Conservation (phyloP, 2,113 vertebrate genomes). For the Datnioides undecimradiatus region DNA sequence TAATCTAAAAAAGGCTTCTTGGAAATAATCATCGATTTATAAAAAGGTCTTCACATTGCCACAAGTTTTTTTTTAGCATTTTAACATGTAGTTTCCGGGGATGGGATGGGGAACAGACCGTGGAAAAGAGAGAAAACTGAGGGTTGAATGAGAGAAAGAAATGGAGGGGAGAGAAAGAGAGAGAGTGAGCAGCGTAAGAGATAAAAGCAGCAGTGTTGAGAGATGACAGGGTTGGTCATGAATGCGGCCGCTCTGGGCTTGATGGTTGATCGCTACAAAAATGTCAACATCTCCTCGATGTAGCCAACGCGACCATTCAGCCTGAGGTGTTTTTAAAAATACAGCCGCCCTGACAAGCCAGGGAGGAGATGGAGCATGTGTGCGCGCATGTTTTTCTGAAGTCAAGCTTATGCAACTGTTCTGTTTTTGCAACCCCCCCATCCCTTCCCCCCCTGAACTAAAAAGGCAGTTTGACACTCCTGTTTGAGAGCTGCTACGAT, state of each 20-base stretch:
- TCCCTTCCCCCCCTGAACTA: constrained; percentile 44
- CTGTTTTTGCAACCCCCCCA: constrained; percentile 58
- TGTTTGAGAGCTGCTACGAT: constrained; percentile 16
- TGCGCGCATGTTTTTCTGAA: constrained; percentile 21
- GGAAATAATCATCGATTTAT: neutral
- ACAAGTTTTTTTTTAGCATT: neutral
- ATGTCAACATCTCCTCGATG: constrained; percentile 83
- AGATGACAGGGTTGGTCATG: constrained; percentile 76
- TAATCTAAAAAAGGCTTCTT: neutral
- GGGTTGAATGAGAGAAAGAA: neutral
- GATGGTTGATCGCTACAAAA: constrained; percentile 85
- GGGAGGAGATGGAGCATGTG: constrained; percentile 36
- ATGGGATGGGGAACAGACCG: neutral
- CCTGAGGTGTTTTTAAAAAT: constrained; percentile 68
- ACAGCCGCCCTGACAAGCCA: constrained; percentile 61
- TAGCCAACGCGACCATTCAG: constrained; percentile 79
- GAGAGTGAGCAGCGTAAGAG: constrained; percentile 44
- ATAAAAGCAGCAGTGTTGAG: constrained; percentile 83
- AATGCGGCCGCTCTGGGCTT: constrained; percentile 78
- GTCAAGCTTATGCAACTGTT: constrained; percentile 77
- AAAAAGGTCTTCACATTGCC: neutral
- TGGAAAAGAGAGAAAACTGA: constrained; percentile 25
- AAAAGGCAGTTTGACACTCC: constrained; percentile 38
- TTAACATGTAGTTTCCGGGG: neutral
- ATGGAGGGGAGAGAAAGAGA: constrained; percentile 8